Percentiles rank a stretch among this genome's conserved stretches.
Evolutionary conservation across 2,888 invertebrate genomes (phyloP).

Genomic region (Nymphalis urticae): DNA sequence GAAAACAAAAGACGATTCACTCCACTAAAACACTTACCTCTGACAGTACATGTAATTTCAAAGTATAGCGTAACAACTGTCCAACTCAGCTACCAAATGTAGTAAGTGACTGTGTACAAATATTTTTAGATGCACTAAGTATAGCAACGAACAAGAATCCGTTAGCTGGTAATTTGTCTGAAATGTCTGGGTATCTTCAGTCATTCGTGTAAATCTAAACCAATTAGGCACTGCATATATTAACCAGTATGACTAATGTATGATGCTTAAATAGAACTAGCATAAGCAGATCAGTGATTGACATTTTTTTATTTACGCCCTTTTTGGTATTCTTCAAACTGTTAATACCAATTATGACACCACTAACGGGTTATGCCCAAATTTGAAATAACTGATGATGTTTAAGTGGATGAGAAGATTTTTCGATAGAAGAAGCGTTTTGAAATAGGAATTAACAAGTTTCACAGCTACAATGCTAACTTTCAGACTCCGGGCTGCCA

Average conservation of each 20-base stretch:
- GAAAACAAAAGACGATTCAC: no score
- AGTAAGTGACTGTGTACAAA: background rate
- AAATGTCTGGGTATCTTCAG: conserved; percentile 16
- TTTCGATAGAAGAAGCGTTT: no score
- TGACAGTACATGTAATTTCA: background rate
- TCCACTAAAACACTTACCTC: no score
- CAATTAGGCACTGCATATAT: conserved; percentile 21
- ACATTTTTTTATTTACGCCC: background rate
- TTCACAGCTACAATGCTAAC: no score
- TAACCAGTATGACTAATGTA: conserved; percentile 13
- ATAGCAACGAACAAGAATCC: background rate
- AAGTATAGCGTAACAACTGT: background rate
- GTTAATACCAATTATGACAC: no score
- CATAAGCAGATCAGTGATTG: conserved; percentile 14
- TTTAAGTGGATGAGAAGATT: no score
- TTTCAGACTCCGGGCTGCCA: no score
- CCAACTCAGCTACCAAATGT: background rate
- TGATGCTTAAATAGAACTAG: conserved; percentile 14
- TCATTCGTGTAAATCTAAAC: conserved; percentile 23
- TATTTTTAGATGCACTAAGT: conserved; percentile 10
- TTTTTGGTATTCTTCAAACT: no score
- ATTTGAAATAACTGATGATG: no score
- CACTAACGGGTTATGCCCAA: no score
- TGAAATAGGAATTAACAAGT: no score
- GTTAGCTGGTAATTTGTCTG: conserved; percentile 9